A percentile compares a stretch with the other conserved stretches of the same genome.
phyloP scores from a whole-genome alignment of 2,888 invertebrate species.

The Mythimna lalbum region DNA sequence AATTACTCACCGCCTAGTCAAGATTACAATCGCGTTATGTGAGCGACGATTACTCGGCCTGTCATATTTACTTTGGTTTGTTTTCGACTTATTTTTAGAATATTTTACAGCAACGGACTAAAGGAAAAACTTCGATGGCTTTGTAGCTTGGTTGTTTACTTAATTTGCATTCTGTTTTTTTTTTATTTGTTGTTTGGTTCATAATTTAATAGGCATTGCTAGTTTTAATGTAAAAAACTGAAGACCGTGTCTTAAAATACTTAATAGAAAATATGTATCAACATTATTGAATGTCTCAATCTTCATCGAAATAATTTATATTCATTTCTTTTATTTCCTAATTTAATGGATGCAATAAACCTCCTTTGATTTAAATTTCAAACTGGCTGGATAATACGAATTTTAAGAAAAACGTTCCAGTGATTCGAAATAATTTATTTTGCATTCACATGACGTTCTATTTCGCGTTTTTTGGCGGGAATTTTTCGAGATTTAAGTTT shows the following conservation, averaged over 20 bases:
- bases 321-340: no score
- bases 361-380: neutral
- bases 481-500: neutral
- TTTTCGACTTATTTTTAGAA: conserved; percentile 62
- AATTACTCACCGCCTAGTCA: conserved; percentile 86
- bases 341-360: no score
- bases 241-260: neutral
- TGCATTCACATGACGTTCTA: neutral
- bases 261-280: neutral
- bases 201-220: neutral
- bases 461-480: neutral
- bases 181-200: neutral
- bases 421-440: neutral
- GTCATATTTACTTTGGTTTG: conserved; percentile 68
- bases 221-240: neutral
- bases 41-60: conserved; percentile 67
- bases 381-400: neutral
- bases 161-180: neutral
- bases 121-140: neutral
- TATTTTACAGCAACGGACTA: conserved; percentile 9
- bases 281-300: no score
- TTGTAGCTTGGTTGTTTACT: neutral
- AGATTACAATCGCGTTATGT: conserved; percentile 82
- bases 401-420: neutral
- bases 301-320: no score